Base-by-base conservation (phyloP, 1,140 invertebrate genomes). In the Anastatus disparis region DNA sequence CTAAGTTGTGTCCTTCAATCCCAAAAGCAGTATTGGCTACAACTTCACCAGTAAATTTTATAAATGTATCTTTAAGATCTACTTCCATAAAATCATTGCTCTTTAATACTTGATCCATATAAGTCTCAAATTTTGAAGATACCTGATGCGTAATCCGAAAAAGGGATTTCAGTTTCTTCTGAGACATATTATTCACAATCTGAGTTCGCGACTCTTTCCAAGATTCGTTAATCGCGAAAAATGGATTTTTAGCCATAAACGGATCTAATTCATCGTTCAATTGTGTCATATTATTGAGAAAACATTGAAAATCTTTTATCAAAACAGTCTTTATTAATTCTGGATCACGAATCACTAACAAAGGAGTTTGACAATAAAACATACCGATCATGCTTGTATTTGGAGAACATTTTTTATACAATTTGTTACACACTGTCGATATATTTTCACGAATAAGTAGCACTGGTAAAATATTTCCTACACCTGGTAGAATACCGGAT, bases 241-340 rank as follows among this genome's bases (percentile, higher is more conserved):
- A 79, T 15, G 80, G 76, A 71, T 81, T 79, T 13, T 71, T 72
- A 0, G 67, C 26, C 0, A 81, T 10, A 3, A 81, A 35, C 6
- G 77, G 76, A 35, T 81, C 77, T 0, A 62, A 10, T 0, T 79
- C 29, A 6, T 71, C 53, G 20, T 74, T 42, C 6, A 79, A 2
- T 24, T 48, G 12, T 24, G 71, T n/a, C 1, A 24, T 15, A 12
- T 63, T 71, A 1, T 76, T 38, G 6, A 71, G 44, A 24, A 80
- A 81, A 56, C 44, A 71, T 0, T 24, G 13, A 26, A 85, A 87
- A 40, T 83, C 80, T 12, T 78, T 82, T 7, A 82, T 75, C 0
- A 85, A 10, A 0, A 85, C 73, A 10, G 46, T 78, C 58, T 83
- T 81, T 0, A 85, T 71, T 0, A 85, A 26, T 63, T 82, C 78